A percentile compares a stretch with the other conserved stretches of the same genome.
Evolutionary conservation across 2,113 vertebrate species (phyloP).

Genomic region (Aplodontia rufa): DNA sequence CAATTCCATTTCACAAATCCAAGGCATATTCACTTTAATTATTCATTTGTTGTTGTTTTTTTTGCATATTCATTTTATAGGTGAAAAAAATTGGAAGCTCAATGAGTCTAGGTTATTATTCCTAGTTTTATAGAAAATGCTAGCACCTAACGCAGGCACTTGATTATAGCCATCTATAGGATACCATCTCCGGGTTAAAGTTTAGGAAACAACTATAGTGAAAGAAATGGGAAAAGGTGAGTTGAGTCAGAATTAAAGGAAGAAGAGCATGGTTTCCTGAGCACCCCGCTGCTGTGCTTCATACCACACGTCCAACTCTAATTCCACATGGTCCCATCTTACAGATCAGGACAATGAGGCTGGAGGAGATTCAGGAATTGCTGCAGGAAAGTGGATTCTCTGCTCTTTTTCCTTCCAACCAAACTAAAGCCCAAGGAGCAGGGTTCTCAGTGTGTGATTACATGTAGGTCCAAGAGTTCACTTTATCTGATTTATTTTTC

Average conservation of each 20-base stretch:
- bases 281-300: not conserved
- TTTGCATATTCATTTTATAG: not conserved
- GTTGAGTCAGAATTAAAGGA: not conserved
- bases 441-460: too few relatives aligned
- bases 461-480: too few relatives aligned
- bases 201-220: not conserved
- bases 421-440: too few relatives aligned
- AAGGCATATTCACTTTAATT: not conserved
- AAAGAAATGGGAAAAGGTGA: constrained; percentile 12
- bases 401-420: too few relatives aligned
- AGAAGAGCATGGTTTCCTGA: not conserved
- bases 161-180: not conserved
- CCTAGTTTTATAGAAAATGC: not conserved
- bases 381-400: too few relatives aligned
- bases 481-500: too few relatives aligned
- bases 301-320: too few relatives aligned
- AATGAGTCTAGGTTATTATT: not conserved
- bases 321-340: too few relatives aligned
- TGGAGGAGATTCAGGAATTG: too few relatives aligned
- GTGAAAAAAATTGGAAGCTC: not conserved
- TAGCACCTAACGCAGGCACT: not conserved
- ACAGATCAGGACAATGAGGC: too few relatives aligned
- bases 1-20: not conserved
- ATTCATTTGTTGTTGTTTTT: too few relatives aligned
- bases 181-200: not conserved